Evolutionary conservation across 2,888 invertebrate genomes (phyloP), one percentile per base, ranked within the genome.

Genomic region (Pyrrhia umbra): DNA sequence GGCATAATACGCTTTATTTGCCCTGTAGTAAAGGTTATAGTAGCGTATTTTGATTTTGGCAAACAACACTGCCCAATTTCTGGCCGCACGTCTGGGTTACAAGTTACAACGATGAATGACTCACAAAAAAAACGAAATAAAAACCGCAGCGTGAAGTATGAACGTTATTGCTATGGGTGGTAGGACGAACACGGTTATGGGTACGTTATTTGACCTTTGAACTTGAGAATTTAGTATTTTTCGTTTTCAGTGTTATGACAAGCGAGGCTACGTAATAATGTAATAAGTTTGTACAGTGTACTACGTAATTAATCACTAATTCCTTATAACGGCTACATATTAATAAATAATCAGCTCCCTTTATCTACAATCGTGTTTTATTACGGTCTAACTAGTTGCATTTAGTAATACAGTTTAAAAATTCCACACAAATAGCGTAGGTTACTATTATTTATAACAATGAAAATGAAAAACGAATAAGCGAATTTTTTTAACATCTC

Each of bases 71-170:
- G 55, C 46, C 54, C 13, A 27, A 34, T 64, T 46, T 69, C 55
- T 46, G 43, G 20, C 63, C 42, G 52, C 40, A 59, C 61, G 76
- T 78, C 76, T 78, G 68, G 58, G 60, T 66, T 54, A 34, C 18
- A 52, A 61, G 59, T 63, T 34, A 25, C 30, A 45, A 65, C 65
- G 40, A 65, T 76, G 66, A 71, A 78, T 70, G 74, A 76, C 45
- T 54, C 70, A 76, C 45, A 63, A 73, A 74, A 78, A 62, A 55
- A 64, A 64, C 47, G 66, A 72, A 4, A 6, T 34, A 34, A 52
- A 69, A 66, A 65, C 45, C 10, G 50, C 18, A 27, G 13, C n/a
- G 23, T 42, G 4, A 52, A 42, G 27, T 46, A 45, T 25, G 42
- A 60, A 64, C 56, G 56, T 56, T 59, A 63, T 40, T 47, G 57